A percentile compares a stretch with the other conserved stretches of the same genome.
phyloP scores from a whole-genome alignment of 2,888 invertebrate species.

The Melinaea marsaeus region DNA sequence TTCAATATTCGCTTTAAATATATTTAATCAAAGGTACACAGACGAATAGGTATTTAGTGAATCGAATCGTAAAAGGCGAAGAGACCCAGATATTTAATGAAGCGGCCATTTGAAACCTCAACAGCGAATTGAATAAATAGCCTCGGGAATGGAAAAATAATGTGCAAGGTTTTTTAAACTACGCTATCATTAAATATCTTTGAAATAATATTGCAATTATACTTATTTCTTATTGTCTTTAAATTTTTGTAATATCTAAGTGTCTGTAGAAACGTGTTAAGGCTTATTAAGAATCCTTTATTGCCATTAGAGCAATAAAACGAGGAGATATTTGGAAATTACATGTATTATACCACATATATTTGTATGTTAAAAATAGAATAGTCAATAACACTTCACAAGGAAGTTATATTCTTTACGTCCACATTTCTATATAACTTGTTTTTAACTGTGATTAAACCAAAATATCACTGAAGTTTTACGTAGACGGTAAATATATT shows the following conservation, averaged over 20 bases:
- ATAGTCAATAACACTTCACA: not conserved
- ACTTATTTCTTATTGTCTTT: not conserved
- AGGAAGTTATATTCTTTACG: constrained; percentile 2
- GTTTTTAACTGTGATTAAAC: constrained; percentile 30
- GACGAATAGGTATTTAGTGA: constrained; percentile 18
- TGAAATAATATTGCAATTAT: constrained; percentile 1
- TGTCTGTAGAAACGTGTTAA: too few relatives aligned
- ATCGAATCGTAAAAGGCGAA: constrained; percentile 16
- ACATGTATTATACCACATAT: too few relatives aligned
- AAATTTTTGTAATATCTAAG: not conserved
- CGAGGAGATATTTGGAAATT: too few relatives aligned
- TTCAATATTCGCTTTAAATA: not conserved
- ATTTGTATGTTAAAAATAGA: constrained; percentile 1
- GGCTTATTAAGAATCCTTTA: too few relatives aligned
- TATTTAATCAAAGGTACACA: constrained; percentile 2
- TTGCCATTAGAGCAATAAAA: too few relatives aligned
- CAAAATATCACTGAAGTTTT: constrained; percentile 29
- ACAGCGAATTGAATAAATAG: constrained; percentile 38
- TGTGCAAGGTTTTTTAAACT: constrained; percentile 36
- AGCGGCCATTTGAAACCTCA: constrained; percentile 38
- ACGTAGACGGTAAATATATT: constrained; percentile 28
- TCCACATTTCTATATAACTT: constrained; percentile 14
- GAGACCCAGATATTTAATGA: constrained; percentile 51
- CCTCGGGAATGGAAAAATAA: constrained; percentile 45
- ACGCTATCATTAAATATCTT: not conserved